Evolutionary conservation across 2,113 vertebrate species (phyloP).

Genomic region (Stercorarius parasiticus): DNA sequence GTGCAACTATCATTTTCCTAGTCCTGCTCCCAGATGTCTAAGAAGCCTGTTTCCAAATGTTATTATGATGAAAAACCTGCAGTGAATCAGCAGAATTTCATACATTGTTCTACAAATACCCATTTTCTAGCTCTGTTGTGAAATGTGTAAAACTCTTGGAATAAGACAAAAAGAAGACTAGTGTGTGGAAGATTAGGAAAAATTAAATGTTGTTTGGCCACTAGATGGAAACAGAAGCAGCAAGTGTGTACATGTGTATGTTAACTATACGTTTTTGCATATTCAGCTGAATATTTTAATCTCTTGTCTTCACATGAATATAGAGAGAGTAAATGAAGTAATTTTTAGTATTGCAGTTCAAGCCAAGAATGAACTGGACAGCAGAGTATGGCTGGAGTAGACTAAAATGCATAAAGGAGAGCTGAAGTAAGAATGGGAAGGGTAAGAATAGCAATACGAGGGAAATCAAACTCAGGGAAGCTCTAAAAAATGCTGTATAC

Average conservation of each 20-base stretch:
- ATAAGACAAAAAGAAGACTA: neutral
- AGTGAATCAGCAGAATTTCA: neutral
- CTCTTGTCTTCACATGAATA: neutral
- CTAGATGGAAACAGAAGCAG: constrained; percentile 12
- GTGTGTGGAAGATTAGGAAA: neutral
- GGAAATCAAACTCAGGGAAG: neutral
- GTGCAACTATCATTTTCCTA: neutral
- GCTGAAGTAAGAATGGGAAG: neutral
- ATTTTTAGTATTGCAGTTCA: neutral
- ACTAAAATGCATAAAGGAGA: neutral
- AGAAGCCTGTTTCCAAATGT: neutral
- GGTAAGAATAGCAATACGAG: neutral
- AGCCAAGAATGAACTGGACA: neutral
- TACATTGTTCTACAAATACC: neutral
- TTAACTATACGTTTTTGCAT: neutral
- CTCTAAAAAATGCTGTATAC: neutral
- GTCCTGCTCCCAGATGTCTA: neutral
- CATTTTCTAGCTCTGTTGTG: neutral
- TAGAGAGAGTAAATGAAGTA: neutral
- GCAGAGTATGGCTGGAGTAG: neutral
- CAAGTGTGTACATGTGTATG: neutral
- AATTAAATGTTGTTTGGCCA: neutral
- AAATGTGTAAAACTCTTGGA: neutral
- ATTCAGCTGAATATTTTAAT: neutral
- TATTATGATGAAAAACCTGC: neutral